Conservation (phyloP, 2,797 vertebrate species). For the Taeniopygia guttata region DNA sequence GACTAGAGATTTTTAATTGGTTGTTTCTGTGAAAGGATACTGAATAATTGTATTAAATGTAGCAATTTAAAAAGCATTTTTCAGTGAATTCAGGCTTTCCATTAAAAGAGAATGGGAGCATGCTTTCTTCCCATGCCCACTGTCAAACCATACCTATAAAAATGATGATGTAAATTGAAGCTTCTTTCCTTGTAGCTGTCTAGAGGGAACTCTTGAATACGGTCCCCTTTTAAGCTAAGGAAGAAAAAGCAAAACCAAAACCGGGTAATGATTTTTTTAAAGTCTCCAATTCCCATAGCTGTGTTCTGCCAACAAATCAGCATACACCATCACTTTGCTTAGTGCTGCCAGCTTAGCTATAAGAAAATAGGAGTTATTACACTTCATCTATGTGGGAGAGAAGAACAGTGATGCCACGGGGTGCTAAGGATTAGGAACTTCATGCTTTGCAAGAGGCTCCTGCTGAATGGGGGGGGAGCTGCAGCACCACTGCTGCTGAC, state of each 20-base stretch:
- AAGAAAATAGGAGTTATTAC: background rate
- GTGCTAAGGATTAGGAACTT: background rate
- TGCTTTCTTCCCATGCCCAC: background rate
- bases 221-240: background rate
- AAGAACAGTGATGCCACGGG: background rate
- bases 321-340: background rate
- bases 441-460: background rate
- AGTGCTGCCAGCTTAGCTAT: background rate
- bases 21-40: background rate
- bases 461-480: background rate
- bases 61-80: background rate
- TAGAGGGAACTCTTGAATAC: background rate
- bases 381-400: background rate
- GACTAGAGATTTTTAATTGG: background rate
- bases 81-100: background rate
- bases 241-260: background rate
- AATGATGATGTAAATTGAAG: background rate
- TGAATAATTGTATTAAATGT: background rate
- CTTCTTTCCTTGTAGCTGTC: background rate
- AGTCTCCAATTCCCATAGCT: background rate
- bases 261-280: background rate
- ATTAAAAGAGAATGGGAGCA: background rate
- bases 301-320: background rate
- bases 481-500: background rate
- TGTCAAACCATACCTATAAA: background rate